Evolutionary conservation across 1,140 invertebrate genomes (phyloP), one percentile per base, ranked within the genome.

Genomic region (Bombus breviceps): DNA sequence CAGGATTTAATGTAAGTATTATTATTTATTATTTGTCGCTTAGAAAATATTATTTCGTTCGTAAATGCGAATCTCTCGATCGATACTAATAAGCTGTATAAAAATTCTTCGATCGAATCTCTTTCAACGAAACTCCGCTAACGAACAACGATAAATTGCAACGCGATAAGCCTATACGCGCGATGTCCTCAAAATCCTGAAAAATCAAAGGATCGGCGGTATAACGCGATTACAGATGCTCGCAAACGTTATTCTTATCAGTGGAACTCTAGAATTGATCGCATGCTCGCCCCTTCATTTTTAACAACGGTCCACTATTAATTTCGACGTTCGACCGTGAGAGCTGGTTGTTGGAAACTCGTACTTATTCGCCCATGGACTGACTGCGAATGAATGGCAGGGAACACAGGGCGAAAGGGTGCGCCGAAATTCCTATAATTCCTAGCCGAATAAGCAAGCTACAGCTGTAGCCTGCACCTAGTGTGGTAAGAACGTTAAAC

Each of bases 351-450:
- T n/a, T 34, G n/a, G 41, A 43, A 66, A 68, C 68, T 43, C 32
- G 25, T 15, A 43, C 41, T 10, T 34, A 9, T 12, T 43, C 59
- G 15, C 28, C 79, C 8, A 71, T 81, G 34, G 66, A 71, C 28
- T 10, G 79, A 71, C 79, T 57, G 34, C 13, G 18, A 37, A 81
- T 39, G 68, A 72, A 81, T n/a, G 43, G 66, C 25, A 66, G 34
- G 13, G 18, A 41, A 57, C 32, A 81, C 28, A 76, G 25, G 25
- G 47, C 43, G 13, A 53, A 25, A 53, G 77, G 41, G 22, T n/a
- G 37, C 32, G n/a, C 34, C 32, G 78, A 80, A 80, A 69, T 69
- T 80, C 78, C 64, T 66, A 81, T 81, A 81, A 81, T 81, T 81
- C 79, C 79, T 15, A 28, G 34, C 25, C 37, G 68, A 81, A 57